Base-by-base conservation (phyloP, 2,797 vertebrate species). In the Kryptopterus vitreolus region DNA sequence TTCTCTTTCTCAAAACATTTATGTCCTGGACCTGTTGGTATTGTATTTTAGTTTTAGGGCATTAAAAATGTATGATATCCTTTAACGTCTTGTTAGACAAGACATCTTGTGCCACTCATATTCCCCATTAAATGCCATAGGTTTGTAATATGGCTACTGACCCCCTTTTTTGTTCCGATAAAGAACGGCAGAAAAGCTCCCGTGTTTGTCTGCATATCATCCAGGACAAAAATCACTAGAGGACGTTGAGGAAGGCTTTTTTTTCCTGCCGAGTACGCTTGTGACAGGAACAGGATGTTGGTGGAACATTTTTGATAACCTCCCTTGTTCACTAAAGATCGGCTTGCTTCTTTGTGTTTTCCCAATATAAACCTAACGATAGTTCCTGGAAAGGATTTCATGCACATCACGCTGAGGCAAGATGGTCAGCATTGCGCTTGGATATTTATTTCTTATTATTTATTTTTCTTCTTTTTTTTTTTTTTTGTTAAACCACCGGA, bases 21-120 rank as follows among this genome's bases (percentile, higher is more conserved):
- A 6, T 10, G 1, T 16, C 46, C 43, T 46, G 16, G n/a, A 20
- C 29, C 33, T 33, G 59, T 69, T 26, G 8, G 13, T 8, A 6
- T 38, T 24, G 8, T 63, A 3, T 63, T 63, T 61, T 18, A 33
- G 8, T 38, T 63, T 58, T 52, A 33, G 35, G 16, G 33, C 59
- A 65, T 31, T 61, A 73, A 29, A 79, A 12, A 78, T 76, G 53
- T 13, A 73, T 61, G 76, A 52, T 76, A 76, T 82, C 85, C 57
- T 57, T 83, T 86, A 84, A 85, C 81, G 83, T 74, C 70, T 71
- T 82, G 73, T 66, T 71, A 33, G 73, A 77, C 75, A 61, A n/a
- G 80, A 82, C 88, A 90, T 88, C 89, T 91, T 90, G 76, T 85
- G 69, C 63, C 31, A 38, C 82, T 84, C 83, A 81, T 50, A 79